Evolutionary conservation across 2,113 vertebrate species (phyloP).

Genomic region (Osmerus eperlanus): DNA sequence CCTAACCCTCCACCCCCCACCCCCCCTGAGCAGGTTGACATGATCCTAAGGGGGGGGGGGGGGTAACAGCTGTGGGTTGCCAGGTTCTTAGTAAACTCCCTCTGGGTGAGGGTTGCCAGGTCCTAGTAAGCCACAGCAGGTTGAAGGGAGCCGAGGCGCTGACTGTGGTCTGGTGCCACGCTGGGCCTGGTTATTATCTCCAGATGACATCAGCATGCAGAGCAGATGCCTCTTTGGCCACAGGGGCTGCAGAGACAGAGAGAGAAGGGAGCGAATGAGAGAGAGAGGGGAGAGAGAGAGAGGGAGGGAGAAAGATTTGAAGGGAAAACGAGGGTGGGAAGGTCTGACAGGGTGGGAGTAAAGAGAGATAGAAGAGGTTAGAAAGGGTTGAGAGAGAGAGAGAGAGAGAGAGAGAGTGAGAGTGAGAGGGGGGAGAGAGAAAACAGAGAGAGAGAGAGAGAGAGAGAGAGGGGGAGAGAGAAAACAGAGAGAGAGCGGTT

Average conservation of each 20-base stretch:
- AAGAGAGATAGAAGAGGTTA: slow-evolving; percentile 8
- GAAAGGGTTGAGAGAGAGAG: neutral
- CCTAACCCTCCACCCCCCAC: neutral
- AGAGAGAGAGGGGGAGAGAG: slow-evolving; percentile 18
- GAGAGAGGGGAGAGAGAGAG: neutral
- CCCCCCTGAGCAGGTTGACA: slow-evolving; percentile 11
- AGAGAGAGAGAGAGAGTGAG: neutral
- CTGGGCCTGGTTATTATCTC: slow-evolving; percentile 70
- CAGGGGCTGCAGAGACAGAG: slow-evolving; percentile 43
- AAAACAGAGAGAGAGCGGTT: too few species aligned
- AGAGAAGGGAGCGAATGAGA: neutral
- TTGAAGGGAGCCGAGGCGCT: slow-evolving; percentile 40
- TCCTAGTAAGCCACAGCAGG: slow-evolving; percentile 39
- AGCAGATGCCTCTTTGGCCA: slow-evolving; percentile 70
- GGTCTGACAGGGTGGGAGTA: neutral
- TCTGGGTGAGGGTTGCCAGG: slow-evolving; percentile 47
- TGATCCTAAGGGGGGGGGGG: neutral
- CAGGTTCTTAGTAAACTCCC: slow-evolving; percentile 31
- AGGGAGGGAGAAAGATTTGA: neutral
- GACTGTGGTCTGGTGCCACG: slow-evolving; percentile 57
- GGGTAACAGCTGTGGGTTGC: slow-evolving; percentile 28
- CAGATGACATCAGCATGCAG: slow-evolving; percentile 74
- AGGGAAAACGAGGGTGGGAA: neutral
- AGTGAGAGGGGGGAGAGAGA: slow-evolving; percentile 7
- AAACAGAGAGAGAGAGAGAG: too few species aligned